Conservation (phyloP, 2,797 vertebrate species). For the Vipera latastei region DNA sequence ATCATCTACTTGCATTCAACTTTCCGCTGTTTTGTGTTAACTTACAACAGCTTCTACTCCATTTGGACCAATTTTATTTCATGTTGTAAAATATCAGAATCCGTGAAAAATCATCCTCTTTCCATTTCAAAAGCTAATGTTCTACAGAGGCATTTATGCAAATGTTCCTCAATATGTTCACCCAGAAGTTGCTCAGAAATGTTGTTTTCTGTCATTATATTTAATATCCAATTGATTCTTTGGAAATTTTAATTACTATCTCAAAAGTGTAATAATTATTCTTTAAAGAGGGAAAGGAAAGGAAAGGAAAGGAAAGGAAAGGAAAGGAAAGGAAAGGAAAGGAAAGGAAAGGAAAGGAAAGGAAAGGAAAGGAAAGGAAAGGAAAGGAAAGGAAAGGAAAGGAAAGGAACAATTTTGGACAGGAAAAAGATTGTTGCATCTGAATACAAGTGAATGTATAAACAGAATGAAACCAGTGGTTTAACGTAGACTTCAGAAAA, state of each 20-base stretch:
- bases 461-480: neutral
- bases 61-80: constrained; percentile 6
- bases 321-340: too few relatives aligned
- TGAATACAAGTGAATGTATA: neutral
- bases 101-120: neutral
- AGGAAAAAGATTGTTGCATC: neutral
- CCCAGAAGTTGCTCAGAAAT: neutral
- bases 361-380: neutral
- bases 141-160: neutral
- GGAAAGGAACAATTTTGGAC: neutral
- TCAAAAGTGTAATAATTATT: constrained; percentile 12
- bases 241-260: constrained; percentile 26
- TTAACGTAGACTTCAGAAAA: constrained; percentile 25
- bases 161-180: constrained; percentile 24
- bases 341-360: too few relatives aligned
- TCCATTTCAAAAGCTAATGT: constrained; percentile 2
- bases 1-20: neutral
- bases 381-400: neutral
- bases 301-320: neutral
- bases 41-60: neutral
- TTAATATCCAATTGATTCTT: constrained; percentile 2
- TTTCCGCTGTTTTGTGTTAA: neutral
- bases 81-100: neutral
- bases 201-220: neutral
- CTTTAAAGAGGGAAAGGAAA: neutral